A percentile compares a stretch with the other conserved stretches of the same genome.
These are phyloP conservation scores for Mugil cephalus DNA, from an alignment of 2,113 vertebrate genomes.

Conservation along the genomic window DNA sequence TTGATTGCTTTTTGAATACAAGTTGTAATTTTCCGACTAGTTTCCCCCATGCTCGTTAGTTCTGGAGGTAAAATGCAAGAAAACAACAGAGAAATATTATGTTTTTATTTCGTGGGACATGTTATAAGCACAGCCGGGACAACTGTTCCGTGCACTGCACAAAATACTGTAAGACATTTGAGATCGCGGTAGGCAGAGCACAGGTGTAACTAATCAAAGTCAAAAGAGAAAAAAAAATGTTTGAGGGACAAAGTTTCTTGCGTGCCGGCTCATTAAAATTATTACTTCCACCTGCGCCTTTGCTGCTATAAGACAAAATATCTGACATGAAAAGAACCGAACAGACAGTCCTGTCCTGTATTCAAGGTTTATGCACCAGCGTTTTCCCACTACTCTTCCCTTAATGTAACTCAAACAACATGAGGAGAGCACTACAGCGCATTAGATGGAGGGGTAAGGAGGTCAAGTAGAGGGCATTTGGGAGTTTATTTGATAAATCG, in stretches of 20 bases:
- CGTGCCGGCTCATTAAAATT: not conserved
- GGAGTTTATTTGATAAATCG: conserved; percentile 17
- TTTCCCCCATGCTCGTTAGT: not conserved
- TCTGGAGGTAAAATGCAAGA: not conserved
- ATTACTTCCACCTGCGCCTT: conserved; percentile 6
- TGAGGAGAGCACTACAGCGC: not conserved
- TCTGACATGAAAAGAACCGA: not conserved
- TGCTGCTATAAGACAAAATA: not conserved
- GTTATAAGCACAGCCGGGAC: not conserved
- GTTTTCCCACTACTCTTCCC: not conserved
- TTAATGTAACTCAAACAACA: not conserved
- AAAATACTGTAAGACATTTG: not conserved
- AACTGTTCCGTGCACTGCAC: not conserved
- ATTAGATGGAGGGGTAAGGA: conserved; percentile 1
- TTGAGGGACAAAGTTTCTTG: too few species aligned
- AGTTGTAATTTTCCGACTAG: too few species aligned
- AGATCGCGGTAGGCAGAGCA: not conserved
- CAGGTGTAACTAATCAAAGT: not conserved
- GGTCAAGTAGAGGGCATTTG: conserved; percentile 20
- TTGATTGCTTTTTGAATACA: too few species aligned
- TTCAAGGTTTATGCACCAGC: not conserved
- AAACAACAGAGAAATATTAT: not conserved
- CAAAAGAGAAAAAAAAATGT: too few species aligned
- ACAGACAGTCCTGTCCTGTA: not conserved
- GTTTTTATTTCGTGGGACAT: not conserved